Conservation (phyloP, 2,888 invertebrate genomes). For the Cepaea hortensis region DNA sequence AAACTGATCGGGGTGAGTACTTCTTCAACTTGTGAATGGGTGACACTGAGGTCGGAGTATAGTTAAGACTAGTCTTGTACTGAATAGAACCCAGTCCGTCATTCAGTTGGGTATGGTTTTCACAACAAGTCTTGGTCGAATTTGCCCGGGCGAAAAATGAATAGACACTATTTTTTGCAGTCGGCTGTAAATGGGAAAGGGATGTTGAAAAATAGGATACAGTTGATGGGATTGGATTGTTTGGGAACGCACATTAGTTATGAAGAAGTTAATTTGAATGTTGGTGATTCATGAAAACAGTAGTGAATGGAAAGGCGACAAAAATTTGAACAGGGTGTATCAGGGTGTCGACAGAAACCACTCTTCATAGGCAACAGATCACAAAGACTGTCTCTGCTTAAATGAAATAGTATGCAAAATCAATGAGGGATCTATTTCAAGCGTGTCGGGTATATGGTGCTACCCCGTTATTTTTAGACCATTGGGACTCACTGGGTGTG, state of each 20-base stretch:
- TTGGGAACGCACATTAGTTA: not conserved
- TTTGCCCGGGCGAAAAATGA: not conserved
- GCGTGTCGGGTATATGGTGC: no score
- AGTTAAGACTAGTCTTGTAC: slow-evolving; percentile 5
- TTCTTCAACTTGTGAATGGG: slow-evolving; percentile 18
- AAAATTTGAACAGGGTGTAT: not conserved
- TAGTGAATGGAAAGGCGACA: not conserved
- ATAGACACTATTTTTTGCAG: not conserved
- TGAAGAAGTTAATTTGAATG: not conserved
- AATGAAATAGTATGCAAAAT: no score
- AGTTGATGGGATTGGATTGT: not conserved
- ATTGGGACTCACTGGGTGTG: no score
- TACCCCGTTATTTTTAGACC: no score
- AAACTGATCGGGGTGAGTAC: slow-evolving; percentile 32
- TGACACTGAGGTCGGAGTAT: slow-evolving; percentile 11
- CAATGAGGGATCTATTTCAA: no score
- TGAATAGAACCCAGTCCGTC: not conserved
- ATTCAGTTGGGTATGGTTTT: not conserved
- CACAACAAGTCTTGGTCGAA: not conserved
- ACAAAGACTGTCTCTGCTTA: no score
- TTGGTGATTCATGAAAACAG: no score
- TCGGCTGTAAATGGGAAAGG: not conserved
- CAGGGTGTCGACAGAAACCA: no score
- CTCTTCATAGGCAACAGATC: no score
- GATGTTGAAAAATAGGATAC: not conserved